phyloP scores from a whole-genome alignment of 1,140 invertebrate genomes.

The Nomia melanderi region DNA sequence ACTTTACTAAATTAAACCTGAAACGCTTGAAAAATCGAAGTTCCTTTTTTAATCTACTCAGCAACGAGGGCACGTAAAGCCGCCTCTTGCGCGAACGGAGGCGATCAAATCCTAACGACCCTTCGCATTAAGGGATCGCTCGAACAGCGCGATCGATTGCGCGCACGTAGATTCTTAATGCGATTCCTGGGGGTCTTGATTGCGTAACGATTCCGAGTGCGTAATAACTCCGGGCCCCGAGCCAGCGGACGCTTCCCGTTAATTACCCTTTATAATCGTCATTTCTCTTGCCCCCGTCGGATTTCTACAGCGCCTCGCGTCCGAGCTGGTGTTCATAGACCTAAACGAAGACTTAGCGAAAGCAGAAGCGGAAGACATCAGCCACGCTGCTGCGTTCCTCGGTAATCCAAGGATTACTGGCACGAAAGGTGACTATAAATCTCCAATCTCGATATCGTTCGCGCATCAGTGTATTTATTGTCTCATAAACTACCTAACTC shows the following conservation, averaged over 20 bases:
- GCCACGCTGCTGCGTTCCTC: conserved; percentile 83
- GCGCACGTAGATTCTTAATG: conserved; percentile 47
- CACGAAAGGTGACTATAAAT: conserved; percentile 69
- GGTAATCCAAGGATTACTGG: conserved; percentile 72
- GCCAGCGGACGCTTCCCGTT: conserved; percentile 23
- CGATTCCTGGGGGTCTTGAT: conserved; percentile 49
- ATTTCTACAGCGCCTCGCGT: conserved; percentile 79
- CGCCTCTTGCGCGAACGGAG: conserved; percentile 17
- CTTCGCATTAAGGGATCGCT: conserved; percentile 61
- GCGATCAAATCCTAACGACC: conserved; percentile 66
- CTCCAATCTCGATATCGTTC: neutral
- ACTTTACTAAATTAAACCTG: neutral
- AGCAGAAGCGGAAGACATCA: conserved; percentile 84
- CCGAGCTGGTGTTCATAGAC: conserved; percentile 83
- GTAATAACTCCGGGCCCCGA: conserved; percentile 45
- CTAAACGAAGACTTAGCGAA: conserved; percentile 81
- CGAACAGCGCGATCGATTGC: conserved; percentile 56
- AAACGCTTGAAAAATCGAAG: neutral
- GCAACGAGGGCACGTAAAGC: neutral
- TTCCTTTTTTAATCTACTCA: neutral
- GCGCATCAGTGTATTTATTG: no score
- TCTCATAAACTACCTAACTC: no score
- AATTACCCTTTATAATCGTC: conserved; percentile 51
- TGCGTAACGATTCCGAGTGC: conserved; percentile 54
- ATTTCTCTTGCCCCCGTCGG: neutral